Conservation (phyloP, 1,140 invertebrate species). For the Aleiodes sp. region DNA sequence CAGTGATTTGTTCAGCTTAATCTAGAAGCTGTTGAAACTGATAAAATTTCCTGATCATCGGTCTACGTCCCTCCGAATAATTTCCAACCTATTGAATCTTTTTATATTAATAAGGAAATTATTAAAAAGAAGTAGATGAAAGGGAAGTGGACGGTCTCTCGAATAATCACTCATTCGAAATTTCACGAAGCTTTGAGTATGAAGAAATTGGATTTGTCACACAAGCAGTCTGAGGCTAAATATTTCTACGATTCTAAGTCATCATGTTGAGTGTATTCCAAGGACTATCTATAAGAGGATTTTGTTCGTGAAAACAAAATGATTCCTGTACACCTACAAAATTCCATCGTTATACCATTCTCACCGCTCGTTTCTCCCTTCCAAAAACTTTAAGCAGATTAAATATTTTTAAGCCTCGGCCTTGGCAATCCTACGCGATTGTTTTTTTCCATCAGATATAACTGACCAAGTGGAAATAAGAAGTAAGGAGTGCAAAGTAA, state of each 20-base stretch:
- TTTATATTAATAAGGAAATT: too few species aligned
- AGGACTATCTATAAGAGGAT: slow-evolving; percentile 51
- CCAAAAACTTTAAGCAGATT: slow-evolving; percentile 60
- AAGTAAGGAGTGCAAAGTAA: slow-evolving; percentile 51
- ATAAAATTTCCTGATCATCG: too few species aligned
- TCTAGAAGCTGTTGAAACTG: too few species aligned
- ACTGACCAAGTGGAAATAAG: slow-evolving; percentile 2
- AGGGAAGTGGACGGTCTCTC: too few species aligned
- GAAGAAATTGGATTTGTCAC: slow-evolving; percentile 32
- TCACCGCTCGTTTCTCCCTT: too few species aligned
- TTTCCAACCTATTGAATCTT: too few species aligned
- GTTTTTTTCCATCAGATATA: slow-evolving; percentile 20
- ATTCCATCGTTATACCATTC: slow-evolving; percentile 11
- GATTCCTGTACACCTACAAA: slow-evolving; percentile 25
- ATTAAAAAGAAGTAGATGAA: too few species aligned
- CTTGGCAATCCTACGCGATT: slow-evolving; percentile 15
- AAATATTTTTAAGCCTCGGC: slow-evolving; percentile 56
- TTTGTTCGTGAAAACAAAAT: slow-evolving; percentile 56
- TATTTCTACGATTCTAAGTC: slow-evolving; percentile 1
- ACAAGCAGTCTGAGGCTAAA: neutral
- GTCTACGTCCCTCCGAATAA: too few species aligned
- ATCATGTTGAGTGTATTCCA: neutral
- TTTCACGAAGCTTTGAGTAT: neutral
- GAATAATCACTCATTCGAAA: neutral
- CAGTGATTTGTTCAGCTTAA: too few species aligned